Evolutionary conservation across 2,888 invertebrate species (phyloP).

Genomic region (Tinea pellionella): DNA sequence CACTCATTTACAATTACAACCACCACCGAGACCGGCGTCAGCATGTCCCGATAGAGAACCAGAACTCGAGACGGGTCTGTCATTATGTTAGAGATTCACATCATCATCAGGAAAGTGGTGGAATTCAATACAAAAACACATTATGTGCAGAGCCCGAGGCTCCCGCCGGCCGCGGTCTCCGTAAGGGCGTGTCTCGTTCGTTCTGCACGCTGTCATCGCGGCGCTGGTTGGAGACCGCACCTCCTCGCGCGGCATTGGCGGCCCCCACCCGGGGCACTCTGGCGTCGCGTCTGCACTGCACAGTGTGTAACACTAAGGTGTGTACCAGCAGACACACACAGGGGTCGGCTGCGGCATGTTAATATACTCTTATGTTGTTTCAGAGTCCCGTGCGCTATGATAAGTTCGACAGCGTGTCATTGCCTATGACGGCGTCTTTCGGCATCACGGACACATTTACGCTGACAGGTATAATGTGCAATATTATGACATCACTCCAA

Average conservation of each 20-base stretch:
- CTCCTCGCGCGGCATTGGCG: slow-evolving; percentile 33
- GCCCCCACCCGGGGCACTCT: slow-evolving; percentile 53
- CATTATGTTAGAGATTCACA: not conserved
- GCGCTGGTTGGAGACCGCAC: slow-evolving; percentile 42
- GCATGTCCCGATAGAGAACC: slow-evolving; percentile 52
- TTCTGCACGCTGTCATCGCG: slow-evolving; percentile 62
- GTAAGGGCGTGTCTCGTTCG: slow-evolving; percentile 56
- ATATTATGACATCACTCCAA: too few species aligned
- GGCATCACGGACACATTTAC: slow-evolving; percentile 72
- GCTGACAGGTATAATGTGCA: slow-evolving; percentile 33
- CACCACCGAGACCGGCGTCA: slow-evolving; percentile 32
- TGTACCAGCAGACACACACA: not conserved
- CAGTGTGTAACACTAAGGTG: slow-evolving; percentile 54
- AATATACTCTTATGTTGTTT: too few species aligned
- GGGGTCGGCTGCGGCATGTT: too few species aligned
- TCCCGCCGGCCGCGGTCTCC: slow-evolving; percentile 27
- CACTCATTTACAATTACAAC: slow-evolving; percentile 26
- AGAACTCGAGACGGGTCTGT: slow-evolving; percentile 39
- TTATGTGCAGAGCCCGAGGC: slow-evolving; percentile 11
- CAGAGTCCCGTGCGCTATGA: slow-evolving; percentile 92
- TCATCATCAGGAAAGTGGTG: too few species aligned
- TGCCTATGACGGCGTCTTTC: slow-evolving; percentile 77
- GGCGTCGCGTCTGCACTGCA: slow-evolving; percentile 55
- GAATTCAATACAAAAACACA: too few species aligned
- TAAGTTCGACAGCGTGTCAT: slow-evolving; percentile 89